These are phyloP conservation scores for Antennarius maculatus DNA, from an alignment of 2,797 vertebrate genomes.

Conservation along the genomic window DNA sequence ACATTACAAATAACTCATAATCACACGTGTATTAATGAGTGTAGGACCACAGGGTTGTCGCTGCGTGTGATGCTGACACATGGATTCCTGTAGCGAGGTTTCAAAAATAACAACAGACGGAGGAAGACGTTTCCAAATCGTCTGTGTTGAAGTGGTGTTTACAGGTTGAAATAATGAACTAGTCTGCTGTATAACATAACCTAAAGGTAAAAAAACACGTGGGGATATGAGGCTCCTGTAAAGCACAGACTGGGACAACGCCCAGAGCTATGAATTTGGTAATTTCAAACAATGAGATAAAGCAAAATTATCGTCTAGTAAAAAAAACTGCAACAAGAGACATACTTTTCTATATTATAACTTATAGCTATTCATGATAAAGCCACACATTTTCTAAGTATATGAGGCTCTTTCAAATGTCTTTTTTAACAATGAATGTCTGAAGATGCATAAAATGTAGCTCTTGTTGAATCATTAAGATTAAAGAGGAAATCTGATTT, in stretches of 20 bases:
- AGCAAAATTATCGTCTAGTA: conserved; percentile 18
- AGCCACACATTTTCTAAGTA: conserved; percentile 20
- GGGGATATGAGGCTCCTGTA: conserved; percentile 15
- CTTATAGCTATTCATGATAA: conserved; percentile 24
- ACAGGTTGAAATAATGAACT: conserved; percentile 31
- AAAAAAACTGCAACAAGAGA: conserved; percentile 43
- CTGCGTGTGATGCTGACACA: conserved; percentile 11
- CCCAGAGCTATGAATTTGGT: conserved; percentile 33
- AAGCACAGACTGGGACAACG: conserved; percentile 28
- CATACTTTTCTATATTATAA: conserved; percentile 18
- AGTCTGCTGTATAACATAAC: conserved; percentile 16
- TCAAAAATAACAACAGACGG: conserved; percentile 20
- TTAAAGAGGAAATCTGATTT: conserved; percentile 13
- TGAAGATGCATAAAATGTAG: neutral
- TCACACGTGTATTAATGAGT: conserved; percentile 4
- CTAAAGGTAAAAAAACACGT: conserved; percentile 17
- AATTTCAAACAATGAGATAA: conserved; percentile 46
- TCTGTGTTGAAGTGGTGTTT: conserved; percentile 28
- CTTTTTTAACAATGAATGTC: conserved; percentile 8
- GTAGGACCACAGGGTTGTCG: conserved; percentile 4
- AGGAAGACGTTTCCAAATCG: conserved; percentile 23
- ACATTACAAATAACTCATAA: conserved; percentile 9
- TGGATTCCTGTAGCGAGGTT: conserved; percentile 25
- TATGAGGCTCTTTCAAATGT: conserved; percentile 23
- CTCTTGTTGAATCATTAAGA: conserved; percentile 19